These are phyloP conservation scores for Campoplex nolae DNA, from an alignment of 2,888 invertebrate species.

Conservation along the genomic window DNA sequence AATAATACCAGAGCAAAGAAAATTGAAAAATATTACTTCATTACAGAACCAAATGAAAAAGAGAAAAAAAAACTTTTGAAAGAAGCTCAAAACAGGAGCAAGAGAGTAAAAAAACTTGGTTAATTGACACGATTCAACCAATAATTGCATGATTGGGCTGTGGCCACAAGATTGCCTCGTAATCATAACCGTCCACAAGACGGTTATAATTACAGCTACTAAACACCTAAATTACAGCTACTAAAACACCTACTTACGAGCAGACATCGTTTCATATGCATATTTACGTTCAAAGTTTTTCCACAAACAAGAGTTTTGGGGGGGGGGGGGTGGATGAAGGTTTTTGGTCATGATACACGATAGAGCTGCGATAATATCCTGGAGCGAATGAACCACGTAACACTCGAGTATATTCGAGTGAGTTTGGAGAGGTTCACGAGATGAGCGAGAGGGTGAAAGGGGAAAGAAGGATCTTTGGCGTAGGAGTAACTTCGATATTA, in stretches of 20 bases:
- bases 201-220: too few species aligned
- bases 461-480: conserved; percentile 18
- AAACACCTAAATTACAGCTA: too few species aligned
- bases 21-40: too few species aligned
- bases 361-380: conserved; percentile 13
- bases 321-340: not conserved
- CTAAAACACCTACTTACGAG: not conserved
- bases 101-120: too few species aligned
- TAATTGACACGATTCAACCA: too few species aligned
- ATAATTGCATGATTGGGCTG: too few species aligned
- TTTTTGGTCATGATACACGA: conserved; percentile 7
- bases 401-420: not conserved
- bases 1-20: too few species aligned
- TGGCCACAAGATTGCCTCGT: too few species aligned
- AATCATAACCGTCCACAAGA: too few species aligned
- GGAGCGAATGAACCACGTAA: conserved; percentile 30
- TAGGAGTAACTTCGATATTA: not conserved
- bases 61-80: too few species aligned
- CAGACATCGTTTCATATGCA: not conserved
- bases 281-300: not conserved
- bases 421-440: conserved; percentile 16
- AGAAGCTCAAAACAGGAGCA: too few species aligned
- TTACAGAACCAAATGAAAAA: too few species aligned
- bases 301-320: not conserved
- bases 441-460: not conserved